phyloP scores from a whole-genome alignment of 2,113 vertebrate genomes.

The Rallus limicola region DNA sequence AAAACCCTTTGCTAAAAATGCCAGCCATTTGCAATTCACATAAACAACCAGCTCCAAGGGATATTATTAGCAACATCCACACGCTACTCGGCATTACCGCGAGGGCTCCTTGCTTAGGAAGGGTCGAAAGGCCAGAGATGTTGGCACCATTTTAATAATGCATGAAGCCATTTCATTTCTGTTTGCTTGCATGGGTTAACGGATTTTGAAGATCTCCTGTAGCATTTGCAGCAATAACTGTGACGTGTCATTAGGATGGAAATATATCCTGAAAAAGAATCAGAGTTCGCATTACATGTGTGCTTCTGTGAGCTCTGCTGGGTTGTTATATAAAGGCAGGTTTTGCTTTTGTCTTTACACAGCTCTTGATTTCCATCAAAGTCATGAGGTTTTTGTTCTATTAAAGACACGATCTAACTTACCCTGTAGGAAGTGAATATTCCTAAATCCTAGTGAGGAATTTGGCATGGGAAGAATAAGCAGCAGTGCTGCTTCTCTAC shows the following conservation, averaged over 20 bases:
- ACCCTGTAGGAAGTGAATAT: background rate
- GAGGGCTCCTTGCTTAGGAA: background rate
- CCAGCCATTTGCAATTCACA: conserved; percentile 1
- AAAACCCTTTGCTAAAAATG: conserved; percentile 1
- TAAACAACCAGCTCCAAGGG: background rate
- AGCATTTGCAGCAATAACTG: background rate
- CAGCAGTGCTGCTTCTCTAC: fast-evolving
- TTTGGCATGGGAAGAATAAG: background rate
- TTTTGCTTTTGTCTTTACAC: background rate
- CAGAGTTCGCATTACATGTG: background rate
- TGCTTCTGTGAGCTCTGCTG: background rate
- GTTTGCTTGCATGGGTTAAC: background rate
- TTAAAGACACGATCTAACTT: background rate
- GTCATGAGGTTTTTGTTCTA: background rate
- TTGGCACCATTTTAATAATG: background rate
- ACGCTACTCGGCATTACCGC: background rate
- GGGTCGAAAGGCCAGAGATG: fast-evolving
- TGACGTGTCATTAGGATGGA: background rate
- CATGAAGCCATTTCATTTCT: background rate
- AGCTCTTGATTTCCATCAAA: background rate
- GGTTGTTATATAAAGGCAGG: background rate
- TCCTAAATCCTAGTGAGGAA: background rate
- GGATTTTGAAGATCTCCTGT: background rate
- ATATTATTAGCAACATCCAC: background rate
- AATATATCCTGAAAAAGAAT: background rate